These are phyloP conservation scores for Ophioninae sp. DNA, from an alignment of 2,888 invertebrate species.

Conservation along the genomic window DNA sequence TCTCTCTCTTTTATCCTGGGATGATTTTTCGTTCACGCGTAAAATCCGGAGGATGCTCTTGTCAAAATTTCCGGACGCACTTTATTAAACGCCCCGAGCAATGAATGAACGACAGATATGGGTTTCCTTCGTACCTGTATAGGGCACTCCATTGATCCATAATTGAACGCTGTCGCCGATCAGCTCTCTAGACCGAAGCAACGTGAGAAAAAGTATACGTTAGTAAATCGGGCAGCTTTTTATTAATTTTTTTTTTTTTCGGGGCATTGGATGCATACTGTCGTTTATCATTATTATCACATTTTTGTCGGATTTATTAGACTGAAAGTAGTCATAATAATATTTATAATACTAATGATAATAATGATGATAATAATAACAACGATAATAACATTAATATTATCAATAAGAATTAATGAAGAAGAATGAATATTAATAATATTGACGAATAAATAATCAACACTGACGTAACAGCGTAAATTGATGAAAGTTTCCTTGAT, in stretches of 20 bases:
- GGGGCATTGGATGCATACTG: background rate
- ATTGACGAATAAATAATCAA: too few species aligned
- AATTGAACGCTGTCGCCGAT: constrained; percentile 47
- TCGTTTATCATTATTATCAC: background rate
- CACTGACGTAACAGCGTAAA: too few species aligned
- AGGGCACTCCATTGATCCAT: constrained; percentile 59
- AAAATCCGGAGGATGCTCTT: background rate
- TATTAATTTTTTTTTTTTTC: background rate
- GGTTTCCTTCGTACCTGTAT: constrained; percentile 46
- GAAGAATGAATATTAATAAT: too few species aligned
- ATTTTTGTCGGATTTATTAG: too few species aligned
- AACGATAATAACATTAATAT: too few species aligned
- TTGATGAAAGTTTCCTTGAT: too few species aligned
- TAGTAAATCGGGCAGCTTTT: background rate
- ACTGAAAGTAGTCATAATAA: too few species aligned
- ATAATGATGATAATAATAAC: too few species aligned
- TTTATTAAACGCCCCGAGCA: background rate
- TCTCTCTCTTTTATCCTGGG: background rate
- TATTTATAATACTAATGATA: too few species aligned
- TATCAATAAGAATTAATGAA: too few species aligned
- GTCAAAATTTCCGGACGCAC: background rate
- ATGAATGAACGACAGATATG: background rate
- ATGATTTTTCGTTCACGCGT: background rate
- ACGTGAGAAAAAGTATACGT: constrained; percentile 4
- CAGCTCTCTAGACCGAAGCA: constrained; percentile 35